Conservation (phyloP, 2,888 invertebrate species). For the Microchrysa polita region DNA sequence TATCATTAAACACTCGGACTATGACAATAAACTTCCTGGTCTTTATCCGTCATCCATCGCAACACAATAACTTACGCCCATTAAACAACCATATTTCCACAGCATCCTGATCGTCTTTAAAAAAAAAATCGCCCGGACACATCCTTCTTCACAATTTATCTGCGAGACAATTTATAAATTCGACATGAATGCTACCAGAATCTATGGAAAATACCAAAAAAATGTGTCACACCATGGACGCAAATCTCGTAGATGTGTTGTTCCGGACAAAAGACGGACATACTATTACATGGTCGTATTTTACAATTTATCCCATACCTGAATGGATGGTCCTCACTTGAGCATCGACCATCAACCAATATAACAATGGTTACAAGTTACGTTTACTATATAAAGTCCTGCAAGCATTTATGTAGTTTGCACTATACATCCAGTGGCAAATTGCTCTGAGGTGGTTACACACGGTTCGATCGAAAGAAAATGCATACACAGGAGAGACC, state of each 20-base stretch:
- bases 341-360: too few relatives aligned
- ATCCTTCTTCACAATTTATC: constrained; percentile 20
- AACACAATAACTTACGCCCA: constrained; percentile 6
- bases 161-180: constrained; percentile 7
- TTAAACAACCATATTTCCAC: not conserved
- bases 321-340: too few relatives aligned
- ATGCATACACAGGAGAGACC: not conserved
- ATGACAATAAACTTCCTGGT: constrained; percentile 37
- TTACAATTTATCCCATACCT: not conserved
- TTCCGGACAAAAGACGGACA: not conserved
- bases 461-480: not conserved
- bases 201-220: constrained; percentile 17
- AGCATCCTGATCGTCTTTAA: not conserved
- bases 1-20: not conserved
- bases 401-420: not conserved
- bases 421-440: not conserved
- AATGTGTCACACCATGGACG: constrained; percentile 13
- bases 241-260: too few relatives aligned
- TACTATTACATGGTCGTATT: constrained; percentile 27
- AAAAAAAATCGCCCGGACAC: too few relatives aligned
- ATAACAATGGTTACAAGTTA: too few relatives aligned
- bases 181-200: not conserved
- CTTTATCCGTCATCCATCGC: not conserved
- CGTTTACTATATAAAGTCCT: too few relatives aligned
- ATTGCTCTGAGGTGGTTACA: constrained; percentile 15